Percentiles rank a stretch among this genome's conserved stretches.
These are phyloP conservation scores for Rosalia funebris DNA, from an alignment of 2,888 invertebrate species.

Conservation along the genomic window DNA sequence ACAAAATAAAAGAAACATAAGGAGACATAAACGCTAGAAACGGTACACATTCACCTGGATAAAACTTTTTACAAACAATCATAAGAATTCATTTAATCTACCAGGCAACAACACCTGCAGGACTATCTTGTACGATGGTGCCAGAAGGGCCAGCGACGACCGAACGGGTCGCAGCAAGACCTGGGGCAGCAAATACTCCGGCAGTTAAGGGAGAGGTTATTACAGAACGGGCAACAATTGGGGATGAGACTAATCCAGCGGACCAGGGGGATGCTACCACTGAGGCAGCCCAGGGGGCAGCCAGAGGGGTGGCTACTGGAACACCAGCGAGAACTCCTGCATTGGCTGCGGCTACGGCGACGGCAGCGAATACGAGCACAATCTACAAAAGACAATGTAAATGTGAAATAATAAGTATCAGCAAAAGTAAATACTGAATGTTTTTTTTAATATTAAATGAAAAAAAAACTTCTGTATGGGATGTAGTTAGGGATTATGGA, in stretches of 20 bases:
- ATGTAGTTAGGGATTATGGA: too few relatives aligned
- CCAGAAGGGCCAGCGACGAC: not conserved
- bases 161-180: not conserved
- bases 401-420: too few relatives aligned
- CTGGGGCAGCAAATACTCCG: not conserved
- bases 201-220: not conserved
- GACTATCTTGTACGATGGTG: not conserved
- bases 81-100: too few relatives aligned
- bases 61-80: too few relatives aligned
- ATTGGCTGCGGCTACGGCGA: conserved; percentile 8
- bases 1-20: too few relatives aligned
- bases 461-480: too few relatives aligned
- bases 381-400: not conserved
- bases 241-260: not conserved
- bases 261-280: not conserved
- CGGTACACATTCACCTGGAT: too few relatives aligned
- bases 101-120: not conserved
- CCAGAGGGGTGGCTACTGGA: not conserved
- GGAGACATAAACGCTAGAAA: too few relatives aligned
- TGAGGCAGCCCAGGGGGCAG: conserved; percentile 8
- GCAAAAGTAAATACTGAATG: too few relatives aligned
- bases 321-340: conserved; percentile 11
- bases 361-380: conserved; percentile 3
- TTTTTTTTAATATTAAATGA: too few relatives aligned
- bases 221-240: conserved; percentile 5